These are phyloP conservation scores for Tyria jacobaeae DNA, from an alignment of 2,888 invertebrate species.

Conservation along the genomic window DNA sequence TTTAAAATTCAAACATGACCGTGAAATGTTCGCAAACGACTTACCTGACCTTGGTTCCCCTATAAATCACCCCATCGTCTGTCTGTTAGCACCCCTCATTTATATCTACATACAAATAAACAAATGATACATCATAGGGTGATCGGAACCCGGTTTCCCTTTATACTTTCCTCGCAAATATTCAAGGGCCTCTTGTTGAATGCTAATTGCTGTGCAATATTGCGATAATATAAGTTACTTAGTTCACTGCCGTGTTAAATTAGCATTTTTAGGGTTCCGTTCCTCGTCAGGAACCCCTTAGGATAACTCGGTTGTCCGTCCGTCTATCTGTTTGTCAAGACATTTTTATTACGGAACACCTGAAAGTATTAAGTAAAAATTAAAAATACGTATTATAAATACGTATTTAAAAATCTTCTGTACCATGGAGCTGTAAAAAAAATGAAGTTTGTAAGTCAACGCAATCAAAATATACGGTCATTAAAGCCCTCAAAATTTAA, in stretches of 20 bases:
- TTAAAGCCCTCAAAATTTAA: no score
- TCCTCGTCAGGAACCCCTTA: no score
- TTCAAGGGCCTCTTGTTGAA: background rate
- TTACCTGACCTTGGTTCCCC: slow-evolving; percentile 8
- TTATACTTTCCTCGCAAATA: background rate
- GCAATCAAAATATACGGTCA: no score
- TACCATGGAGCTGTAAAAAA: no score
- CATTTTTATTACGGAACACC: no score
- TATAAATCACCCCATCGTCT: slow-evolving; percentile 4
- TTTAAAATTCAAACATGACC: slow-evolving; percentile 5
- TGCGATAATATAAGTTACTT: background rate
- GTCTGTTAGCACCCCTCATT: slow-evolving; percentile 13
- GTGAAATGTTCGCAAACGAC: background rate
- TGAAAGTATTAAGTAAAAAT: no score
- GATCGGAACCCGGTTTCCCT: background rate
- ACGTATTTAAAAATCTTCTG: no score
- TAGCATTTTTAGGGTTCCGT: no score
- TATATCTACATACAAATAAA: slow-evolving; percentile 5
- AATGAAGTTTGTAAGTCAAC: no score
- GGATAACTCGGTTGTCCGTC: no score
- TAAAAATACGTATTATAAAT: no score
- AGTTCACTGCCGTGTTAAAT: background rate
- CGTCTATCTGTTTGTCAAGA: no score
- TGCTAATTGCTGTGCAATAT: slow-evolving; percentile 3
- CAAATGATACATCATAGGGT: slow-evolving; percentile 1